These are phyloP conservation scores for Pentamera pediparva DNA, from an alignment of 53 echinoderm and acorn worm genomes.

Conservation along the genomic window DNA sequence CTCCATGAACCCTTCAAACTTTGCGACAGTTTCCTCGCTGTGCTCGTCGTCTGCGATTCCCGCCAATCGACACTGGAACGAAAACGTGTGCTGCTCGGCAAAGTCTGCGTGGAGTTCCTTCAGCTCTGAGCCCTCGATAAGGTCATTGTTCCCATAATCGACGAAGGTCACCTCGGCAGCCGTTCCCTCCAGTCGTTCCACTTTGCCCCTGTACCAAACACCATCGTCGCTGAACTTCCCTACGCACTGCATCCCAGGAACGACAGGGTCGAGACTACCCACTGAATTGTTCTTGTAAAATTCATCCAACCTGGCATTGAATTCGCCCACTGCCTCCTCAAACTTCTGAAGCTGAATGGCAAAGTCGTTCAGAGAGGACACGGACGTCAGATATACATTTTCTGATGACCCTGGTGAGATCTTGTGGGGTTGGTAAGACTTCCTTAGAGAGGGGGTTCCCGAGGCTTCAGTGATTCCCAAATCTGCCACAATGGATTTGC, in stretches of 20 bases:
- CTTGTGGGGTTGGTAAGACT: not conserved
- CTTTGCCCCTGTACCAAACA: constrained; percentile 79
- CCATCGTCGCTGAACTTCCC: constrained; percentile 72
- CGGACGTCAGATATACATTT: constrained; percentile 8
- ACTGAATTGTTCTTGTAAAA: constrained; percentile 28
- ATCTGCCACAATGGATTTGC: constrained; percentile 7
- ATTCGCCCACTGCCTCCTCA: constrained; percentile 31
- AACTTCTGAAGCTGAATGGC: constrained; percentile 18
- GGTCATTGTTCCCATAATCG: constrained; percentile 89
- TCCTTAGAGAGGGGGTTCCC: not conserved
- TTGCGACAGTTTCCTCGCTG: not conserved
- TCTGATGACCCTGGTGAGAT: not conserved
- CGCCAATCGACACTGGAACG: constrained; percentile 20
- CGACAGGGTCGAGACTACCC: not conserved
- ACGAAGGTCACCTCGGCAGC: constrained; percentile 57
- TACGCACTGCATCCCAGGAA: constrained; percentile 48
- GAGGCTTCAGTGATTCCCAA: constrained; percentile 3
- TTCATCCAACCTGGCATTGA: constrained; percentile 45
- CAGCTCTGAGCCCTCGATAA: constrained; percentile 32
- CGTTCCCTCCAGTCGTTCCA: constrained; percentile 34
- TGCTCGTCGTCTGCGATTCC: not conserved
- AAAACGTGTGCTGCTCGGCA: constrained; percentile 8
- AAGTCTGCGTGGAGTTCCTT: constrained; percentile 31
- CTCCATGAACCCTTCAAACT: constrained; percentile 28
- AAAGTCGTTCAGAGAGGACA: constrained; percentile 5